A percentile compares a stretch with the other conserved stretches of the same genome.
phyloP scores from a whole-genome alignment of 2,113 vertebrate genomes.

The Eptesicus fuscus region DNA sequence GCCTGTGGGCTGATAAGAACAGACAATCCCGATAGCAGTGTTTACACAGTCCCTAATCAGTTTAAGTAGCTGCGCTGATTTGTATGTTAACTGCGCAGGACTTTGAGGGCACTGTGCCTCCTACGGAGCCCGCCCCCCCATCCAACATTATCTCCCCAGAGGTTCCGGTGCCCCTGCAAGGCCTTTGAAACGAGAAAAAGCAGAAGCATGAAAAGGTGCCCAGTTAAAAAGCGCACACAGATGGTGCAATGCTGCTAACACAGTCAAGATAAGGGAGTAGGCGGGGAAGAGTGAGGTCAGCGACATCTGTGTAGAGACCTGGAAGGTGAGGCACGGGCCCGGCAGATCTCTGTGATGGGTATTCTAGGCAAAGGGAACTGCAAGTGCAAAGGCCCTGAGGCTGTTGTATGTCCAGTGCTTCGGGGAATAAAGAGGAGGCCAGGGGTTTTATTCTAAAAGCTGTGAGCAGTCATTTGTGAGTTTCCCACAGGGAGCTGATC shows the following conservation, averaged over 20 bases:
- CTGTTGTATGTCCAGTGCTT: not conserved
- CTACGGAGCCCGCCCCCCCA: not conserved
- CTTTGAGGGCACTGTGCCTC: constrained; percentile 23
- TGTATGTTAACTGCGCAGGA: not conserved
- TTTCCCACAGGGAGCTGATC: not conserved
- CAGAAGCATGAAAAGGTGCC: not conserved
- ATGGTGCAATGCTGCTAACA: not conserved
- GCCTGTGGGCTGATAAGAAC: constrained; percentile 50
- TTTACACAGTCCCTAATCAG: constrained; percentile 57
- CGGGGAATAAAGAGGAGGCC: not conserved
- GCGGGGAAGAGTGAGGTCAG: not conserved
- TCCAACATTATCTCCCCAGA: not conserved
- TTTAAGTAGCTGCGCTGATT: constrained; percentile 49
- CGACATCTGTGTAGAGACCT: not conserved
- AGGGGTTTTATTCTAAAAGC: not conserved
- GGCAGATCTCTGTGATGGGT: no score
- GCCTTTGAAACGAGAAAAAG: not conserved
- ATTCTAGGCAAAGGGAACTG: not conserved
- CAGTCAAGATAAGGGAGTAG: not conserved
- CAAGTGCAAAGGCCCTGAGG: not conserved
- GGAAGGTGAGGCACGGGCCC: not conserved
- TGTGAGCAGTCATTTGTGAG: not conserved
- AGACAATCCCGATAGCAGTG: constrained; percentile 41
- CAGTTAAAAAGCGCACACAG: not conserved
- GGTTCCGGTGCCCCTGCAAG: not conserved